These are phyloP conservation scores for Oscheius sp. DNA, from an alignment of 2,888 invertebrate genomes.

Conservation along the genomic window DNA sequence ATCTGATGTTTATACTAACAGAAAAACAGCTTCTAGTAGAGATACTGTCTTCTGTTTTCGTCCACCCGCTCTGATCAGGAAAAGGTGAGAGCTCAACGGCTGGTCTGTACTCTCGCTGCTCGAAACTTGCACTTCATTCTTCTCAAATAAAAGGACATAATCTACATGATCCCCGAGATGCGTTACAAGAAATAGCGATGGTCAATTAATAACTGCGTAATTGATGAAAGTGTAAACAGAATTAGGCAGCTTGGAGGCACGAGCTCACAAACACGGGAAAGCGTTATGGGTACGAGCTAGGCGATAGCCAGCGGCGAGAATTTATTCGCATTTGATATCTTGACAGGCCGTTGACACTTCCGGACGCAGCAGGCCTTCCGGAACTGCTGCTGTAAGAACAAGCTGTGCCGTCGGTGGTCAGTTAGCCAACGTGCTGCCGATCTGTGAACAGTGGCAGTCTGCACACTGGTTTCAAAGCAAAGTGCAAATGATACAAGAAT, in stretches of 20 bases:
- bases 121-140: background rate
- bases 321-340: slow-evolving; percentile 16
- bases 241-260: slow-evolving; percentile 17
- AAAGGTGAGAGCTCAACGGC: background rate
- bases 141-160: no score
- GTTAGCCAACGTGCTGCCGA: slow-evolving; percentile 21
- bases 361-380: slow-evolving; percentile 27
- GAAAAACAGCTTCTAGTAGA: slow-evolving; percentile 14
- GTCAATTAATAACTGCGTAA: slow-evolving; percentile 9
- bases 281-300: slow-evolving; percentile 19
- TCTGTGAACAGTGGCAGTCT: slow-evolving; percentile 6
- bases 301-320: slow-evolving; percentile 19
- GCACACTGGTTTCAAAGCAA: slow-evolving; percentile 8
- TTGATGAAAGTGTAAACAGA: slow-evolving; percentile 3
- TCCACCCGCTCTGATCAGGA: background rate
- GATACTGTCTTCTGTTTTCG: background rate
- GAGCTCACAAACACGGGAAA: slow-evolving; percentile 19
- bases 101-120: background rate
- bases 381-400: slow-evolving; percentile 6
- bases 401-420: slow-evolving; percentile 24
- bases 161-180: no score
- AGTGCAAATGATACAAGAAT: no score
- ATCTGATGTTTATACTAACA: slow-evolving; percentile 18
- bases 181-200: background rate
- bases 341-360: slow-evolving; percentile 30